phyloP scores from a whole-genome alignment of 64 coral and sea anemone species.

The Cladopsammia gracilis region DNA sequence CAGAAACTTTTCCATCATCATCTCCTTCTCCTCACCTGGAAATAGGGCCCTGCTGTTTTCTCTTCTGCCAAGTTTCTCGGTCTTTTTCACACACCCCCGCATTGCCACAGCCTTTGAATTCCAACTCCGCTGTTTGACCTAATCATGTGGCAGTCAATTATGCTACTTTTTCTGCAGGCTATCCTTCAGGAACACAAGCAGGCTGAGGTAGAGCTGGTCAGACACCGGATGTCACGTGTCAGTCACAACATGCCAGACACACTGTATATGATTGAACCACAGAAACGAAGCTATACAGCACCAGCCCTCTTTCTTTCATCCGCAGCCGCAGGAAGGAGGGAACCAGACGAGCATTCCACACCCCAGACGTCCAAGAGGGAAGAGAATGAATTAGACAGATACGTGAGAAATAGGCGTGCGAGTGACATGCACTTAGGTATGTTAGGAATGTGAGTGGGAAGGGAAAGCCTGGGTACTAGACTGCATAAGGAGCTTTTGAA shows the following conservation, averaged over 20 bases:
- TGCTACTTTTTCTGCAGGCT: conserved; percentile 24
- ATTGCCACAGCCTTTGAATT: no score
- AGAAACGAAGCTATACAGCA: conserved; percentile 25
- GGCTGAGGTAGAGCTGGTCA: conserved; percentile 77
- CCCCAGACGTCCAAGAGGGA: neutral
- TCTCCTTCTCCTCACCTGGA: no score
- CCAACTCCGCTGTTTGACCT: no score
- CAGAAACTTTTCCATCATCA: no score
- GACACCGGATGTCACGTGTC: conserved; percentile 81
- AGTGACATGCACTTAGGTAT: neutral
- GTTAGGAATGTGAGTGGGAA: neutral
- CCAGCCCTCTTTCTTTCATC: neutral
- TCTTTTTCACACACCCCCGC: no score
- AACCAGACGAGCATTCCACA: neutral
- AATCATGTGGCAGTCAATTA: no score
- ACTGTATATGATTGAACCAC: conserved; percentile 73
- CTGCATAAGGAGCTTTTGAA: neutral
- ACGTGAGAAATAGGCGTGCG: neutral
- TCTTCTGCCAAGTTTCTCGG: no score
- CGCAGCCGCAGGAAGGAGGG: neutral
- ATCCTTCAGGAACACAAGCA: conserved; percentile 90
- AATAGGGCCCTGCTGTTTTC: no score
- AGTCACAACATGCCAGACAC: conserved; percentile 89
- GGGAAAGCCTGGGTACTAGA: no score
- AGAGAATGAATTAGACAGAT: conserved; percentile 28